These are phyloP conservation scores for Penelope pileata DNA, from an alignment of 2,113 vertebrate genomes.

Conservation along the genomic window DNA sequence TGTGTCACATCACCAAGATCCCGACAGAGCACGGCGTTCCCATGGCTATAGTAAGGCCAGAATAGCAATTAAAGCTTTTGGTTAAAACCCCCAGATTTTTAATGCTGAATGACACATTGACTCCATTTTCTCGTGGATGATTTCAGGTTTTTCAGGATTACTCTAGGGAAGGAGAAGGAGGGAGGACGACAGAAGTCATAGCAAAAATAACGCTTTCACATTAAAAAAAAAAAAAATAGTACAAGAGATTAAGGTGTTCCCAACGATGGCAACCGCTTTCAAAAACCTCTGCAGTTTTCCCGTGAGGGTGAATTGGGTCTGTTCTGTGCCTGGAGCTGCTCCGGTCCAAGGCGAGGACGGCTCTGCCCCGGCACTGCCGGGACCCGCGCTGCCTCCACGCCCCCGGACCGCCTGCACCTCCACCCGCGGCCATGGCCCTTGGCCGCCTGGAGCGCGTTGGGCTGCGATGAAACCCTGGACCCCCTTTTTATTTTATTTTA, in stretches of 20 bases:
- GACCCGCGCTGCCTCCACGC: no score
- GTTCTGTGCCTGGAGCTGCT: not conserved
- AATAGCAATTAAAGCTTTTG: conserved; percentile 41
- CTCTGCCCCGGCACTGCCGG: no score
- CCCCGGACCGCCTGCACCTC: no score
- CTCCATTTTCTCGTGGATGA: not conserved
- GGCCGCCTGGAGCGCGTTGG: not conserved
- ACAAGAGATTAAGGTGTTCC: not conserved
- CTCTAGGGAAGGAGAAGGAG: not conserved
- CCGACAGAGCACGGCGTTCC: not conserved
- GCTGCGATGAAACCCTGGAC: not conserved
- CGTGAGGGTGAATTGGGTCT: not conserved
- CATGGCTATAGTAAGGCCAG: not conserved
- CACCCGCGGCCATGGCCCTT: no score
- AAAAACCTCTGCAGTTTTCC: not conserved
- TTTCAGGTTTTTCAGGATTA: conserved; percentile 6
- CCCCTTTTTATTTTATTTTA: not conserved
- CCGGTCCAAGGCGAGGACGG: accelerated
- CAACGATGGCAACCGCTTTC: not conserved
- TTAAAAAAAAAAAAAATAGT: not conserved
- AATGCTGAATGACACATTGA: conserved; percentile 5
- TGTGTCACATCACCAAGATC: conserved; percentile 2
- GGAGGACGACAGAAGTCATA: not conserved
- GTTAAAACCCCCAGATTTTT: not conserved
- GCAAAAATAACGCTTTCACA: not conserved